Evolutionary conservation across 1,140 invertebrate species (phyloP), one percentile per base, ranked within the genome.

Genomic region (Brachionus plicatilis): DNA sequence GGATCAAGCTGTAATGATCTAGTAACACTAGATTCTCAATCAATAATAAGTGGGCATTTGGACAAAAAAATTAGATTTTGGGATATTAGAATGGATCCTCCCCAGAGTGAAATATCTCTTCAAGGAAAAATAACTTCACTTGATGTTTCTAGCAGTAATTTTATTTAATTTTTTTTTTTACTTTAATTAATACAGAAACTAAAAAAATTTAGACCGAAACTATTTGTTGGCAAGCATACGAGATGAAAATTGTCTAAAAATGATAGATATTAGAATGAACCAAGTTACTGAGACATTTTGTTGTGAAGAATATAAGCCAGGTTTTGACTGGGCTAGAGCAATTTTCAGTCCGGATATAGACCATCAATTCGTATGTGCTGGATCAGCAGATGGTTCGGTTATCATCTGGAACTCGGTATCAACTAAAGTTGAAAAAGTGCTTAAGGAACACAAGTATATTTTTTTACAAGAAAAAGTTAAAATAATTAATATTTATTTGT

Each of bases 31-130:
- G 94, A 96, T 87, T 92, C 94, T 1, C 95, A 94, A 2, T 94
- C 94, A 12, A 95, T 93, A 27, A 96, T 99, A 85, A 97, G 96
- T 86, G 96, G 96, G 14, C 97, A 99, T 91, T 98, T 95, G 90
- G 97, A 99, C 90, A 98, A 97, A 89, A 93, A 93, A 86, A 95
- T 99, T 87, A 92, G 96, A 50, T 98, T 98, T 89, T 99, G 96
- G 96, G 97, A 99, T 88, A 93, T 93, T 85, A 92, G 96, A 87
- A 65, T 50, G 50, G 85, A 86, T 53, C 82, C 87, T 14, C 93
- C 93, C 85, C 88, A 87, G 43, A 91, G 95, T 88, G 94, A 96
- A 88, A 94, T 98, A 85, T 88, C 94, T 56, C 91, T 98, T 24
- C 94, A 95, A 88, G 96, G 95, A 60, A 96, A 95, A 92, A 93